Percentiles rank a stretch among this genome's conserved stretches.
These are phyloP conservation scores for Phthorimaea operculella DNA, from an alignment of 1,140 invertebrate species.

Conservation along the genomic window DNA sequence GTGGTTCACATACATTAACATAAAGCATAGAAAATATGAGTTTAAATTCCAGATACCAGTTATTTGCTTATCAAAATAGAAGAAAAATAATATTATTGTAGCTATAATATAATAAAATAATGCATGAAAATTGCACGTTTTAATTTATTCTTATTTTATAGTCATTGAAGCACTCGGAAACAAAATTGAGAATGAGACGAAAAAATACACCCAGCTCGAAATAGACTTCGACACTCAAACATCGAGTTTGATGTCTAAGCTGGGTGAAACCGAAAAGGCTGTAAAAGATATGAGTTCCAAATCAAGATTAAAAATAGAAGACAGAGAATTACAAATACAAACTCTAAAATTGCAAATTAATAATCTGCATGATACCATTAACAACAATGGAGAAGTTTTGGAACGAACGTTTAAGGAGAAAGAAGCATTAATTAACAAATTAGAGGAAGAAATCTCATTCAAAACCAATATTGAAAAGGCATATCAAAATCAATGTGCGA, in stretches of 20 bases:
- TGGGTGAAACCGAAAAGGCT: conserved; percentile 25
- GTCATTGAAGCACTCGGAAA: conserved; percentile 16
- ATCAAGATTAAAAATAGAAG: conserved; percentile 17
- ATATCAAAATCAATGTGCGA: conserved; percentile 26
- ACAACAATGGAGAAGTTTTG: conserved; percentile 14
- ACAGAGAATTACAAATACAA: conserved; percentile 24
- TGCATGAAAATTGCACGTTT: too few species aligned
- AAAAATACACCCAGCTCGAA: conserved; percentile 17
- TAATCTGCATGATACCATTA: conserved; percentile 12
- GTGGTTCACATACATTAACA: too few species aligned
- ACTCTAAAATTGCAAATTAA: conserved; percentile 22
- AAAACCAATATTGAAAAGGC: conserved; percentile 28
- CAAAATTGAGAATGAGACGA: conserved; percentile 16
- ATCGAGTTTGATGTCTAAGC: conserved; percentile 21
- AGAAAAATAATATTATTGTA: too few species aligned
- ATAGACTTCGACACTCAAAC: conserved; percentile 24
- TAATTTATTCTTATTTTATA: background rate
- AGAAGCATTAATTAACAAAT: conserved; percentile 15
- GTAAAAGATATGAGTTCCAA: conserved; percentile 21
- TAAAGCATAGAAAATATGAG: too few species aligned
- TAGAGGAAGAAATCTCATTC: conserved; percentile 17
- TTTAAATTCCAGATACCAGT: too few species aligned
- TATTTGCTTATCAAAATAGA: too few species aligned
- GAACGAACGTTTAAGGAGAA: conserved; percentile 20
- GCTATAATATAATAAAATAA: too few species aligned